These are phyloP conservation scores for Drosophila nigrodunni DNA, from an alignment of 1,140 invertebrate species.

Conservation along the genomic window DNA sequence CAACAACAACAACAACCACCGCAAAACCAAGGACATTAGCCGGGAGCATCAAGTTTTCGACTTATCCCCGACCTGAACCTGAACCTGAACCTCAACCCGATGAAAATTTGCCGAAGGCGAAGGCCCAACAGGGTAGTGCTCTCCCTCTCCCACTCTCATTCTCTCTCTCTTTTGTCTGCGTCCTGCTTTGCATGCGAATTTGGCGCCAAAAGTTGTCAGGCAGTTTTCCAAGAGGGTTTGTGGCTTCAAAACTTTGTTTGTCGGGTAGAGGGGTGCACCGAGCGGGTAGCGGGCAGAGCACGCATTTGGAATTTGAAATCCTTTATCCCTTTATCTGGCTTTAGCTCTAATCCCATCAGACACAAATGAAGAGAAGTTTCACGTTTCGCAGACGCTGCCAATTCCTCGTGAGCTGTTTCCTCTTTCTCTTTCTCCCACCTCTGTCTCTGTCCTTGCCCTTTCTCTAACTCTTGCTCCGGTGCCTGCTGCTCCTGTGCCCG, in stretches of 20 bases:
- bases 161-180: conserved; percentile 2
- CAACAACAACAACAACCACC: conserved; percentile 28
- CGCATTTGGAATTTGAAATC: conserved; percentile 74
- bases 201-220: conserved; percentile 72
- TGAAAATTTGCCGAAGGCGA: conserved; percentile 42
- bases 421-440: neutral
- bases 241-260: conserved; percentile 47
- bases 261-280: conserved; percentile 6
- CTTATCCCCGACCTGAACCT: conserved; percentile 75
- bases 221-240: conserved; percentile 14
- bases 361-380: conserved; percentile 84
- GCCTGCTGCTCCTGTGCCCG: conserved; percentile 36
- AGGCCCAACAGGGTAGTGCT: conserved; percentile 54
- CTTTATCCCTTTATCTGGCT: conserved; percentile 85
- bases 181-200: conserved; percentile 79
- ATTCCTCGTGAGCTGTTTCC: neutral
- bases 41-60: conserved; percentile 77
- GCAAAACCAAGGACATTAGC: conserved; percentile 70
- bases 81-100: conserved; percentile 62
- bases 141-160: neutral
- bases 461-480: conserved; percentile 15
- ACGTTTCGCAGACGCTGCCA: conserved; percentile 59
- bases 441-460: too few relatives aligned
- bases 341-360: conserved; percentile 84
- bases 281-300: conserved; percentile 18